phyloP scores from a whole-genome alignment of 2,888 invertebrate genomes.

The Sinhomidia bicolor region DNA sequence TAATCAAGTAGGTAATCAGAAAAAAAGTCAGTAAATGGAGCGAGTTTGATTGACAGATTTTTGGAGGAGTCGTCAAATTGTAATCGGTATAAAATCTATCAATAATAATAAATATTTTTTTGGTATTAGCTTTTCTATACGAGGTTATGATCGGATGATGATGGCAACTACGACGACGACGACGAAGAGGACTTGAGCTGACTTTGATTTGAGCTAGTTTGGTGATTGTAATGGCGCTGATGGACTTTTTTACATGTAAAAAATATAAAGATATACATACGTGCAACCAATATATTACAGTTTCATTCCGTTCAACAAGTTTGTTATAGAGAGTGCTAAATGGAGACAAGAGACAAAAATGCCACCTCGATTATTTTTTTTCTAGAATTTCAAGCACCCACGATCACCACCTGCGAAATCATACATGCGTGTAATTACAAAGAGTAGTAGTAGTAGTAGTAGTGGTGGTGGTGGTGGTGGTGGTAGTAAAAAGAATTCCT shows the following conservation, averaged over 20 bases:
- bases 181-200: background rate
- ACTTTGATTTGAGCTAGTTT: background rate
- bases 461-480: background rate
- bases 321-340: constrained; percentile 17
- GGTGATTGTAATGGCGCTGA: background rate
- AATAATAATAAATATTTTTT: background rate
- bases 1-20: background rate
- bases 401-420: constrained; percentile 36
- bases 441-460: background rate
- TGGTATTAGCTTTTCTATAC: background rate
- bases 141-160: background rate
- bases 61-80: constrained; percentile 44
- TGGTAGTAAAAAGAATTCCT: constrained; percentile 2
- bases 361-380: constrained; percentile 21
- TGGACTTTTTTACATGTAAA: background rate
- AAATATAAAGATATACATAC: background rate
- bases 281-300: no score
- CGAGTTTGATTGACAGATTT: constrained; percentile 46
- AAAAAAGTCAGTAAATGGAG: constrained; percentile 39
- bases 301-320: constrained; percentile 6
- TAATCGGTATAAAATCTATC: constrained; percentile 46
- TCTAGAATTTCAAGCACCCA: no score
- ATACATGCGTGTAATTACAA: constrained; percentile 33
- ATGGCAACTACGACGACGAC: background rate
- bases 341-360: constrained; percentile 39